Evolutionary conservation across 2,888 invertebrate species (phyloP).

Genomic region (Eucriotettix oculatus): DNA sequence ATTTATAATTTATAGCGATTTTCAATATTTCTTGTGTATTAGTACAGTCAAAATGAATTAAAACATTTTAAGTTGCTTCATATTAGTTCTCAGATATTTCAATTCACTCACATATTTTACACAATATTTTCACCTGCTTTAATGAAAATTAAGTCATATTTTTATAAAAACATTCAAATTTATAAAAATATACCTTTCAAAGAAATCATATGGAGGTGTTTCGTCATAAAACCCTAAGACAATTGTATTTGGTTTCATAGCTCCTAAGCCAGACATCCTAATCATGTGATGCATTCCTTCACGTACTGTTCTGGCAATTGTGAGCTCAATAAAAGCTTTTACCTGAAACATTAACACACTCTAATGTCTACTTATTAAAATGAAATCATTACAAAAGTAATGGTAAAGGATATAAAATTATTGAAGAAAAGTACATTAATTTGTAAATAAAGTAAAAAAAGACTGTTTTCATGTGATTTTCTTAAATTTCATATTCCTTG

Average conservation of each 20-base stretch:
- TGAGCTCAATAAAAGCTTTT: slow-evolving; percentile 93
- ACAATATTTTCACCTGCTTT: background rate
- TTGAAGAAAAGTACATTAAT: too few species aligned
- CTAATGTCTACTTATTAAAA: too few species aligned
- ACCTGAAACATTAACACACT: slow-evolving; percentile 27
- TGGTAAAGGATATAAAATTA: too few species aligned
- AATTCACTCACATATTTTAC: background rate
- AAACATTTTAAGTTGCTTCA: too few species aligned
- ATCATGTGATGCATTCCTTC: slow-evolving; percentile 86
- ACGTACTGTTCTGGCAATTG: slow-evolving; percentile 66
- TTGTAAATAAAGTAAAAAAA: too few species aligned
- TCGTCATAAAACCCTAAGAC: slow-evolving; percentile 86
- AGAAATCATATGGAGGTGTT: slow-evolving; percentile 57
- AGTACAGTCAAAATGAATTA: too few species aligned
- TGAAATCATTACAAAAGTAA: too few species aligned
- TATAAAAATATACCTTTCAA: slow-evolving; percentile 39
- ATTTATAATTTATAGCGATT: too few species aligned
- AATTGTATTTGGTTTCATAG: slow-evolving; percentile 98
- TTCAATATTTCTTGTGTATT: too few species aligned
- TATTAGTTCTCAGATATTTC: background rate
- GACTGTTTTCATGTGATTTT: too few species aligned
- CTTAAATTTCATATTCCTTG: too few species aligned
- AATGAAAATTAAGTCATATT: too few species aligned
- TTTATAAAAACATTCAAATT: background rate
- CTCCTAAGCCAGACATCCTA: slow-evolving; percentile 85